These are phyloP conservation scores for Isoperla grammatica DNA, from an alignment of 2,888 invertebrate genomes.

Conservation along the genomic window DNA sequence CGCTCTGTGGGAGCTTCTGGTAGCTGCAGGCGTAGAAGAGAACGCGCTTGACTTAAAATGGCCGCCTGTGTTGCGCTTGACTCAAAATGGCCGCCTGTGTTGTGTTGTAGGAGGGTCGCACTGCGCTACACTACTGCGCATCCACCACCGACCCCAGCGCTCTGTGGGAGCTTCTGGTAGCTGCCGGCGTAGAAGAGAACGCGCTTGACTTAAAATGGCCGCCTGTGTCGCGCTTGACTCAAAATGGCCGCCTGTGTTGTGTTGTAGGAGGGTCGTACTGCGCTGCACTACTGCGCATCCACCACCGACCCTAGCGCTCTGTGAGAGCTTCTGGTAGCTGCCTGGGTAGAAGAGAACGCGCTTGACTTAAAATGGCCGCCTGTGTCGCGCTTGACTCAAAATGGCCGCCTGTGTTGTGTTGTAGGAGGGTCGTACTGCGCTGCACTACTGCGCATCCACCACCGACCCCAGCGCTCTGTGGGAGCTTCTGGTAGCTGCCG, in stretches of 20 bases:
- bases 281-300: conserved; percentile 61
- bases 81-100: no score
- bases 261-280: conserved; percentile 58
- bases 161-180: conserved; percentile 55
- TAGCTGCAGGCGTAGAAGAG: conserved; percentile 58
- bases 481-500: conserved; percentile 54
- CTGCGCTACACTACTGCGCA: conserved; percentile 61
- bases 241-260: no score
- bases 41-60: conserved; percentile 54
- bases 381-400: no score
- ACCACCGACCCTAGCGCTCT: conserved; percentile 53
- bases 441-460: conserved; percentile 61
- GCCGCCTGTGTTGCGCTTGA: no score
- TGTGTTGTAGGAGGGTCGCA: conserved; percentile 61
- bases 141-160: conserved; percentile 53
- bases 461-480: conserved; percentile 55
- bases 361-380: conserved; percentile 54
- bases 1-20: conserved; percentile 54
- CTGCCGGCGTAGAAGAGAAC: conserved; percentile 58
- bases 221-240: no score
- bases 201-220: conserved; percentile 53
- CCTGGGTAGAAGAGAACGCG: conserved; percentile 57
- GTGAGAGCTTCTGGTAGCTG: conserved; percentile 55
- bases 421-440: conserved; percentile 61
- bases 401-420: no score